A percentile compares a stretch with the other conserved stretches of the same genome.
phyloP scores from a whole-genome alignment of 2,888 invertebrate species.

The Gryllus longicercus region DNA sequence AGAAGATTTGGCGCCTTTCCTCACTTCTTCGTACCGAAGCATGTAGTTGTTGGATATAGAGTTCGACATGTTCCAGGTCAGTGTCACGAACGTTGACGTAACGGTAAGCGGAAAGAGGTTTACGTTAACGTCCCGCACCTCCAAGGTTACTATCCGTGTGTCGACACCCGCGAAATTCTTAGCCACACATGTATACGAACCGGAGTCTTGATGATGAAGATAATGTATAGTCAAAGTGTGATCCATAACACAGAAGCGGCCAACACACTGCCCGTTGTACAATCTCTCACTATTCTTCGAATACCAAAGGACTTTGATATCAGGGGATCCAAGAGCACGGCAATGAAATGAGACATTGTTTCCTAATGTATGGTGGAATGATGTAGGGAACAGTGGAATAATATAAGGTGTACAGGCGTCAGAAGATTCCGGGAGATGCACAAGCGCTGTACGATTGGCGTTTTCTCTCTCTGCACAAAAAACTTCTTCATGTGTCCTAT shows the following conservation, averaged over 20 bases:
- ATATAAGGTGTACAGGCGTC: constrained; percentile 38
- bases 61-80: constrained; percentile 43
- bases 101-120: constrained; percentile 41
- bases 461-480: constrained; percentile 32
- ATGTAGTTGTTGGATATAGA: constrained; percentile 38
- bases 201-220: constrained; percentile 39
- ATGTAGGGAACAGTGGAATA: constrained; percentile 39
- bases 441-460: constrained; percentile 23
- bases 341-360: constrained; percentile 39
- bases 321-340: constrained; percentile 38
- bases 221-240: constrained; percentile 38
- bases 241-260: constrained; percentile 35
- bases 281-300: constrained; percentile 32
- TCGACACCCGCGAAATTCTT: constrained; percentile 35
- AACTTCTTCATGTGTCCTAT: constrained; percentile 27
- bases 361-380: constrained; percentile 36
- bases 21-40: constrained; percentile 36
- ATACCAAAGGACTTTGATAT: constrained; percentile 37
- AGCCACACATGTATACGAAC: constrained; percentile 39
- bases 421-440: constrained; percentile 27
- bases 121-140: constrained; percentile 38
- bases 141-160: constrained; percentile 36
- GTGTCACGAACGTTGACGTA: constrained; percentile 44
- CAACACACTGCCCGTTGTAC: constrained; percentile 34
- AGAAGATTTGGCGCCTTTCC: constrained; percentile 24